Conservation (phyloP, 2,113 vertebrate genomes). For the Oryzias woworae region DNA sequence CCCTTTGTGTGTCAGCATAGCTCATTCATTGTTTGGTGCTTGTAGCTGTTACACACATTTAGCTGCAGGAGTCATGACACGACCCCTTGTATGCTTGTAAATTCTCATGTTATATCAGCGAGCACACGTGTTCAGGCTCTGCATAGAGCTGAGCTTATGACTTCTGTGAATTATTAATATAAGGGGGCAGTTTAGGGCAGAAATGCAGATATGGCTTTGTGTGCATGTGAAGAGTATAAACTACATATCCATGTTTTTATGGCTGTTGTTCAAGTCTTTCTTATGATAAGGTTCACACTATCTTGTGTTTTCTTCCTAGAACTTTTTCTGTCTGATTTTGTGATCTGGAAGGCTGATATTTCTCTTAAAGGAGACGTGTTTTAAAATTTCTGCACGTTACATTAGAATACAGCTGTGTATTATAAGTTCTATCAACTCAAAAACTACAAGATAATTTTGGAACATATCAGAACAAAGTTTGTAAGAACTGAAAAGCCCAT, state of each 20-base stretch:
- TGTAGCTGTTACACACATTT: conserved; percentile 8
- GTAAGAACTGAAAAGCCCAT: no score
- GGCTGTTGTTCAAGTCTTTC: conserved; percentile 14
- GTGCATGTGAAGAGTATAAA: conserved; percentile 6
- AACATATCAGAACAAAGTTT: no score
- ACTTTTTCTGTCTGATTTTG: conserved; percentile 9
- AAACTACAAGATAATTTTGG: no score
- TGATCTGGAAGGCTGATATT: background rate
- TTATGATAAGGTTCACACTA: conserved; percentile 30
- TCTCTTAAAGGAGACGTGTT: background rate
- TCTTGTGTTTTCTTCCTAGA: conserved; percentile 10
- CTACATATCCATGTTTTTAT: conserved; percentile 47
- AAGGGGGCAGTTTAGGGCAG: conserved; percentile 11
- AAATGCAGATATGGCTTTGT: conserved; percentile 6
- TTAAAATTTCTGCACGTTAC: no score
- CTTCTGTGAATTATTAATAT: conserved; percentile 51
- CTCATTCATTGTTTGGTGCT: conserved; percentile 30
- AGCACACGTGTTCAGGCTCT: conserved; percentile 30
- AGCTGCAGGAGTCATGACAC: conserved; percentile 21
- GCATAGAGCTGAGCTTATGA: conserved; percentile 8
- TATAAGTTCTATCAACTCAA: no score
- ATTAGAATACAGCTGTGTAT: no score
- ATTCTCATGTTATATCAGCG: conserved; percentile 15
- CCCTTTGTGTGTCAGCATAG: conserved; percentile 44
- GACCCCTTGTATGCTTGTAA: conserved; percentile 29